Percentiles rank a stretch among this genome's conserved stretches.
Evolutionary conservation across 2,888 invertebrate genomes (phyloP).

Genomic region (Dasysyrphus albostriatus): DNA sequence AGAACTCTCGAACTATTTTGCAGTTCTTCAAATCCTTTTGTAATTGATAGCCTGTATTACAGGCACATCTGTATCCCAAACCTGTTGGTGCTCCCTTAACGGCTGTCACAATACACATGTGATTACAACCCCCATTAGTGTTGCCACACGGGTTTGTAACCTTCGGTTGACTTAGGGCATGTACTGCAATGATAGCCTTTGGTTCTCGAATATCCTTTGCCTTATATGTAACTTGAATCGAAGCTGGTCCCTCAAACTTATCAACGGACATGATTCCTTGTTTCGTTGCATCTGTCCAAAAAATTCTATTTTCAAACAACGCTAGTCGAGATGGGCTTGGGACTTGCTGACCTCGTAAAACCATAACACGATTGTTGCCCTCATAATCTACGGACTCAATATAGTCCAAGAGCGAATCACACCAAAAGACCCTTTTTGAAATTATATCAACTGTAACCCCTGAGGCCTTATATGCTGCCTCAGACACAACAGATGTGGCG

Average conservation of each 20-base stretch:
- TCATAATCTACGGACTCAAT: conserved; percentile 98
- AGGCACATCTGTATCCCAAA: conserved; percentile 95
- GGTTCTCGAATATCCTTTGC: conserved; percentile 92
- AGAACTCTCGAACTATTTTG: conserved; percentile 92
- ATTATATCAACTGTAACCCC: conserved; percentile 96
- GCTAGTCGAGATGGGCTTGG: conserved; percentile 94
- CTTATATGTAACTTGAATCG: conserved; percentile 92
- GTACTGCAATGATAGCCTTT: conserved; percentile 92
- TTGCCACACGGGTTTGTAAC: conserved; percentile 93
- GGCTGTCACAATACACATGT: conserved; percentile 96
- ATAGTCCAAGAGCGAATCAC: conserved; percentile 96
- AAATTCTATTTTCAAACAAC: conserved; percentile 93
- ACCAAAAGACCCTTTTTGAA: conserved; percentile 96
- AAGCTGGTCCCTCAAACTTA: conserved; percentile 91
- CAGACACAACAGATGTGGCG: conserved; percentile 92
- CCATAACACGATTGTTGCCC: conserved; percentile 91
- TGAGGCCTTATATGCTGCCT: conserved; percentile 96
- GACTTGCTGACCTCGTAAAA: conserved; percentile 92
- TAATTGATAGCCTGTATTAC: conserved; percentile 93
- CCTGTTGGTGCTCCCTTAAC: conserved; percentile 87
- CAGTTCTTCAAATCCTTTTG: conserved; percentile 91
- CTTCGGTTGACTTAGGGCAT: conserved; percentile 90
- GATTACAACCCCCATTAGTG: conserved; percentile 95
- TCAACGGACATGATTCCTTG: conserved; percentile 95
- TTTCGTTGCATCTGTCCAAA: conserved; percentile 96